A percentile compares a stretch with the other conserved stretches of the same genome.
Conservation (phyloP, 2,888 invertebrate genomes). For the Perdita meconis region DNA sequence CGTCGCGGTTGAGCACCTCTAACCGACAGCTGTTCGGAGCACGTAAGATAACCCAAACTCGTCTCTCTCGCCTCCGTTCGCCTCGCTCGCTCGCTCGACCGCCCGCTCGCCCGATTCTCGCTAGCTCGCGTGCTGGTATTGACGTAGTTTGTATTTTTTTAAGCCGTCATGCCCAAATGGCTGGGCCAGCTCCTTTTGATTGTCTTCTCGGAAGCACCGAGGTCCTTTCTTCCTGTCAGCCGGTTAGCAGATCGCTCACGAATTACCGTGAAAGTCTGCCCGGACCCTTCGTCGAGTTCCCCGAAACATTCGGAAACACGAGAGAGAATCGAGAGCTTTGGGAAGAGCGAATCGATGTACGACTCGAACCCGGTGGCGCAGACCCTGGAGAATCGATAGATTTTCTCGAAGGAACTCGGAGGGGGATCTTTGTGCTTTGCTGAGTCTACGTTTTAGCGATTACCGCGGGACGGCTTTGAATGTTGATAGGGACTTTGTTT, state of each 20-base stretch:
- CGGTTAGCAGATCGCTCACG: constrained; percentile 74
- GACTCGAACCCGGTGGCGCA: neutral
- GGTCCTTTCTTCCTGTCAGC: constrained; percentile 72
- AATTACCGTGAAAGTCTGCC: constrained; percentile 72
- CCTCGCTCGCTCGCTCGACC: no score
- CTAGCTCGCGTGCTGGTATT: constrained; percentile 78
- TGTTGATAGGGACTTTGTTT: no score
- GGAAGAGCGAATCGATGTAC: neutral
- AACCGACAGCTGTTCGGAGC: constrained; percentile 81
- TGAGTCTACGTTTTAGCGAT: no score
- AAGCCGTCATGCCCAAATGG: constrained; percentile 80
- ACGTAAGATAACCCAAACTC: constrained; percentile 80
- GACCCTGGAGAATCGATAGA: neutral
- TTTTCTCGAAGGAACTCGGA: no score
- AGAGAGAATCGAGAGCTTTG: constrained; percentile 11
- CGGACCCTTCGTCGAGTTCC: constrained; percentile 48
- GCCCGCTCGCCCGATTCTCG: constrained; percentile 64
- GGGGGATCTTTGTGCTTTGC: no score
- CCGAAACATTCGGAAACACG: constrained; percentile 42
- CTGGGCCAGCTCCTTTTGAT: constrained; percentile 76
- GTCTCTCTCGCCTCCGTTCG: constrained; percentile 62
- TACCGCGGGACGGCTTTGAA: no score
- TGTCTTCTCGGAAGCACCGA: constrained; percentile 80
- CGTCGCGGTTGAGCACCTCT: constrained; percentile 79
- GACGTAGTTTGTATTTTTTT: constrained; percentile 79